Evolutionary conservation across 2,113 vertebrate species (phyloP).

Genomic region (Electrona antarctica): DNA sequence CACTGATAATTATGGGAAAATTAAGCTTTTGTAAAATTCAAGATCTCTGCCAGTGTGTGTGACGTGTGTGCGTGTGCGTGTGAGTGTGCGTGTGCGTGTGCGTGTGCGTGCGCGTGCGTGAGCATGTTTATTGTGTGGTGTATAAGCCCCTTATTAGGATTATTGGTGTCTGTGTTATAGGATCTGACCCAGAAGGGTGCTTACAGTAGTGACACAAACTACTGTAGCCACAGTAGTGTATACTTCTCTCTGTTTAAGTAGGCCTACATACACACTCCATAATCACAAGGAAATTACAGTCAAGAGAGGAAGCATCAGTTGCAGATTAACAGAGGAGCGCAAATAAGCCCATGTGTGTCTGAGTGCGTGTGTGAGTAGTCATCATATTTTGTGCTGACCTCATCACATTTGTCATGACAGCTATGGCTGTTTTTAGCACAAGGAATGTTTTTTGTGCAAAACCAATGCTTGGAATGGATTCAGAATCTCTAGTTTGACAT

Average conservation of each 20-base stretch:
- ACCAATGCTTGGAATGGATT: no score
- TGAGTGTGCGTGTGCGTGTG: slow-evolving; percentile 1
- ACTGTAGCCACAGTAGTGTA: slow-evolving; percentile 17
- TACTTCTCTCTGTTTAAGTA: neutral
- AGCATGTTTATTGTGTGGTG: neutral
- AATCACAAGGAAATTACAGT: slow-evolving; percentile 25
- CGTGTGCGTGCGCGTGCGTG: slow-evolving; percentile 5
- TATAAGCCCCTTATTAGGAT: slow-evolving; percentile 58
- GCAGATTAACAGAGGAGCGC: neutral
- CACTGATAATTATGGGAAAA: slow-evolving; percentile 31
- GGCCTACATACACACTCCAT: neutral
- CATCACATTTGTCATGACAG: no score
- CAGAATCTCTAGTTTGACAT: no score
- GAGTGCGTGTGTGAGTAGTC: neutral
- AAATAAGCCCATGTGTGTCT: neutral
- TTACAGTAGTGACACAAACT: slow-evolving; percentile 39
- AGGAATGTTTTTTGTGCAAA: no score
- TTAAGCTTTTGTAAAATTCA: slow-evolving; percentile 39
- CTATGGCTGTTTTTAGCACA: no score
- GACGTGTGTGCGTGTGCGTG: slow-evolving; percentile 13
- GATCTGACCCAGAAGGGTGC: slow-evolving; percentile 10
- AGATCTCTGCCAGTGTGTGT: slow-evolving; percentile 16
- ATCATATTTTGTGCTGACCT: no score
- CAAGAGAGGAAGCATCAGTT: slow-evolving; percentile 9
- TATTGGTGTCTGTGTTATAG: slow-evolving; percentile 50